These are phyloP conservation scores for Lochmaea crataegi DNA, from an alignment of 2,888 invertebrate species.

Conservation along the genomic window DNA sequence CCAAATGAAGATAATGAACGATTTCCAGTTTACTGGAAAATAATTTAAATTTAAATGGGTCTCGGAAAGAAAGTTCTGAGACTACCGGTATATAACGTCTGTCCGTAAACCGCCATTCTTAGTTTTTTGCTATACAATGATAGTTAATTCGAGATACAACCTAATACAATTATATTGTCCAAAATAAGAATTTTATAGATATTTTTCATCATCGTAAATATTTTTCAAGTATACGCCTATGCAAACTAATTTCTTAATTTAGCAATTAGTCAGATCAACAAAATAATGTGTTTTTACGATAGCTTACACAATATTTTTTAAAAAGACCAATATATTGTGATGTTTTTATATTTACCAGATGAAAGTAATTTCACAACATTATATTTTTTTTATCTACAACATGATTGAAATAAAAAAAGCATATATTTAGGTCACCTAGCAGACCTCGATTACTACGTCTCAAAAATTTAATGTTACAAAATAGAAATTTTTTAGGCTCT, in stretches of 20 bases:
- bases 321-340: constrained; percentile 22
- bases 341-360: constrained; percentile 11
- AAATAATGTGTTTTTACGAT: not conserved
- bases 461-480: no score
- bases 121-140: no score
- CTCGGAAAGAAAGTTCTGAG: no score
- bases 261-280: constrained; percentile 17
- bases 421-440: constrained; percentile 1
- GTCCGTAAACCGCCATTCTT: no score
- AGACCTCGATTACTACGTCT: no score
- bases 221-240: not conserved
- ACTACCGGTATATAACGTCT: no score
- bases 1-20: no score
- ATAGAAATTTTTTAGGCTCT: no score
- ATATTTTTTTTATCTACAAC: not conserved
- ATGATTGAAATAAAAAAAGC: constrained; percentile 3
- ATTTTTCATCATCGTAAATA: not conserved
- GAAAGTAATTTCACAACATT: constrained; percentile 1
- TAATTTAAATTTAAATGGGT: no score
- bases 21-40: no score
- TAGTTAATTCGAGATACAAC: no score
- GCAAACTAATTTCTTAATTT: not conserved
- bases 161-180: no score
- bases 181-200: not conserved
- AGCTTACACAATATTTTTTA: constrained; percentile 24